Evolutionary conservation across 2,797 vertebrate species (phyloP).

Genomic region (Halcyon badia): DNA sequence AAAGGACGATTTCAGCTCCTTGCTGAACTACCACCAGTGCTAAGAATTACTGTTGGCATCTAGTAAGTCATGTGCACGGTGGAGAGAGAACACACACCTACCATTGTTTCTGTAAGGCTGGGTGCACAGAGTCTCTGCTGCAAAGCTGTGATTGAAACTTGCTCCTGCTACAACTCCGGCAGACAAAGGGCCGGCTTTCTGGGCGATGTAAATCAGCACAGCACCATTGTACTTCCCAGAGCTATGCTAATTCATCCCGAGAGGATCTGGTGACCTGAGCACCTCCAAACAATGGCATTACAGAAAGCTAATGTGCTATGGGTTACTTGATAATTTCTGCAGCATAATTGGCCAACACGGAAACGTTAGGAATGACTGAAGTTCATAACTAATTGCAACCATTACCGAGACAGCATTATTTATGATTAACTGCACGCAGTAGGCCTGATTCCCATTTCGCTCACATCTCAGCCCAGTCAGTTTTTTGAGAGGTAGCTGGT

Average conservation of each 20-base stretch:
- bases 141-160: background rate
- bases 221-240: background rate
- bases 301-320: slow-evolving; percentile 41
- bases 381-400: slow-evolving; percentile 50
- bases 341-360: slow-evolving; percentile 45
- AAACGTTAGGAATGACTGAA: background rate
- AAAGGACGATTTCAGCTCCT: background rate
- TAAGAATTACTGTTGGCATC: background rate
- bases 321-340: slow-evolving; percentile 51
- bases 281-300: slow-evolving; percentile 26
- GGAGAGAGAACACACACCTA: background rate
- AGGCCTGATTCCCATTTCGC: slow-evolving; percentile 2
- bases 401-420: slow-evolving; percentile 18
- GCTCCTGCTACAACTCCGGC: background rate
- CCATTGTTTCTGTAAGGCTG: background rate
- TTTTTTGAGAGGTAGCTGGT: background rate
- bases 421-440: slow-evolving; percentile 4
- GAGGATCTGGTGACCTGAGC: slow-evolving; percentile 33
- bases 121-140: background rate
- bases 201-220: slow-evolving; percentile 15
- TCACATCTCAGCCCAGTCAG: background rate
- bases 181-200: slow-evolving; percentile 21
- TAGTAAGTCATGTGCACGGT: background rate
- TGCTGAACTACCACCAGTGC: background rate
- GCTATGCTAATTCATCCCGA: slow-evolving; percentile 24